Percentiles rank a stretch among this genome's conserved stretches.
These are phyloP conservation scores for Mellivora capensis DNA, from an alignment of 2,113 vertebrate species.

Conservation along the genomic window DNA sequence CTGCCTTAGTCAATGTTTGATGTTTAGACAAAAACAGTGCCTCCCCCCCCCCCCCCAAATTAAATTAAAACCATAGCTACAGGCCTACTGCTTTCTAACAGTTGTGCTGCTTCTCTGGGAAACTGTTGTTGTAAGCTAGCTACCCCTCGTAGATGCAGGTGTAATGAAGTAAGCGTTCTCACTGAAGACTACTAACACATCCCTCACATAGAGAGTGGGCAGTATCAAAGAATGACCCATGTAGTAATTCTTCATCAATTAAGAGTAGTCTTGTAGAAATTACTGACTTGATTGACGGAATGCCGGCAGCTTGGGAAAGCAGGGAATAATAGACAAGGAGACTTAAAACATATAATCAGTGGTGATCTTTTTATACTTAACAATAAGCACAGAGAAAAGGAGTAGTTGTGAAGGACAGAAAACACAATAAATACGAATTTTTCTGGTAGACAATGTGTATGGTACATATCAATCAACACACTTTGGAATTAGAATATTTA, in stretches of 20 bases:
- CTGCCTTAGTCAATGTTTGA: conserved; percentile 64
- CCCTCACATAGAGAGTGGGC: neutral
- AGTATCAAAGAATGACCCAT: conserved; percentile 1
- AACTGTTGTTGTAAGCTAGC: conserved; percentile 12
- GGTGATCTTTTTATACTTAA: neutral
- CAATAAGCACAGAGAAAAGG: neutral
- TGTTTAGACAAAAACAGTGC: conserved; percentile 64
- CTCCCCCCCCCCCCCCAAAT: conserved; percentile 9
- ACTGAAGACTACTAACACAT: neutral
- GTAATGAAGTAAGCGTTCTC: conserved; percentile 16
- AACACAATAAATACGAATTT: conserved; percentile 2
- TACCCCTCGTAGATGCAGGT: neutral
- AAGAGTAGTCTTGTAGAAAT: neutral
- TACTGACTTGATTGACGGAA: neutral
- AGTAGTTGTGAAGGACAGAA: neutral
- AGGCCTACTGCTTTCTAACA: conserved; percentile 58
- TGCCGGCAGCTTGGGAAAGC: neutral
- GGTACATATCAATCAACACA: neutral
- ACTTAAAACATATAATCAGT: neutral
- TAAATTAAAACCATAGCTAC: conserved; percentile 62
- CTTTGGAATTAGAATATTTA: neutral
- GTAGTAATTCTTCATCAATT: neutral
- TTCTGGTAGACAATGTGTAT: neutral
- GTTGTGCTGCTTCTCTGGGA: neutral
- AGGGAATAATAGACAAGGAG: neutral